Base-by-base conservation (phyloP, 1,140 invertebrate genomes). In the Patella vulgata region DNA sequence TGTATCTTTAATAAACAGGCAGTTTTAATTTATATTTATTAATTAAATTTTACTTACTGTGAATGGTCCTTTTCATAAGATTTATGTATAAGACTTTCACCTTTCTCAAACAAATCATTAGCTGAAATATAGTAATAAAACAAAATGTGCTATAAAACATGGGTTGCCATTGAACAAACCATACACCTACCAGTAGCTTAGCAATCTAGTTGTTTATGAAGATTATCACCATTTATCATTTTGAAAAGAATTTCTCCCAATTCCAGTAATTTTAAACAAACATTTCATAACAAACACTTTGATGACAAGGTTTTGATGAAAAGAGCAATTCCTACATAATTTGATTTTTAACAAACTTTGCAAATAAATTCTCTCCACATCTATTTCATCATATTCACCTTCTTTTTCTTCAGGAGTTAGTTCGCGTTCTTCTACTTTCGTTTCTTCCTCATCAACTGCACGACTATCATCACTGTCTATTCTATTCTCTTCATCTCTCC, bases 41-140 rank as follows among this genome's bases (percentile, higher is more conserved):
- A n/a, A n/a, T n/a, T n/a, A n/a, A n/a, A n/a, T n/a, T n/a, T n/a
- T 40, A 78, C 79, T 74, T 74, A 81, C 79, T 75, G 72, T 36
- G 71, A 61, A 55, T 72, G 68, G 51, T 80, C 74, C 51, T 78
- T 78, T 25, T 66, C 56, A 58, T 70, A 79, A 0, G 76, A 78
- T 39, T 62, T 69, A 55, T 80, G 79, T 3, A 80, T 73, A 14
- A 82, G 47, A 31, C 68, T 69, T 62, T 79, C 74, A 48, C 76
- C 80, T 42, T 74, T 27, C 42, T 63, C 59, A 62, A 70, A 81
- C 19, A 75, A 64, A 60, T 77, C 64, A 46, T 81, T 61, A 62
- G 73, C 79, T 81, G 66, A 59, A 77, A 68, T 12, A 14, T 46
- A 42, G 68, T 25, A 51, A 19, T 55, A 33, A 21, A 25, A 40